Evolutionary conservation across 2,888 invertebrate genomes (phyloP), one percentile per base, ranked within the genome.

Genomic region (Tanypteryx hageni): DNA sequence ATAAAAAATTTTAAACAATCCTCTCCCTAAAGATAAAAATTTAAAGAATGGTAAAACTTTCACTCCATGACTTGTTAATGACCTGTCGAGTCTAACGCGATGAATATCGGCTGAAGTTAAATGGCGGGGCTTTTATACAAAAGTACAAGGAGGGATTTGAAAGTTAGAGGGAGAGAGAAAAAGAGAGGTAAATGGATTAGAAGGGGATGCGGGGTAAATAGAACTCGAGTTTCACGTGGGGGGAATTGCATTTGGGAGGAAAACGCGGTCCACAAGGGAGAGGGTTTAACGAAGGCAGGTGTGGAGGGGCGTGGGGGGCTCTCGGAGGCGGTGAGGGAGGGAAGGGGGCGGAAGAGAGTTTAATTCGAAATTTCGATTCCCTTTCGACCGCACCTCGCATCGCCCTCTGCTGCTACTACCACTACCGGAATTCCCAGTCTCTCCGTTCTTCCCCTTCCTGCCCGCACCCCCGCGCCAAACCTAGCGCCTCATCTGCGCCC

Each of bases 201-300:
- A 76, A 76, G 0, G 27, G 22, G 76, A 76, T 0, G 76, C n/a
- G 64, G 68, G 22, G 68, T 68, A 68, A 68, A 68, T n/a, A 68
- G 68, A n/a, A 68, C n/a, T 18, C 5, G 64, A 64, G n/a, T 16
- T n/a, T n/a, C 18, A 61, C n/a, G 68, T 68, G 68, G 22, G 18
- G 68, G 68, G 68, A 68, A 68, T 68, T 22, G 11, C 68, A 68
- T 68, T 68, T 68, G 68, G 18, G 68, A 18, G 68, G 68, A 68
- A 9, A 11, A 18, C n/a, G 68, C 18, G 22, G 68, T n/a, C 18
- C 22, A 9, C 18, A 18, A 3, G 76, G 9, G 68, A 68, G 68
- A n/a, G 76, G 9, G 0, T 68, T 18, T 68, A n/a, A 64, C 7
- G 68, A 68, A 68, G 68, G 68, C n/a, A n/a, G 68, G n/a, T 8